Conservation (phyloP, 1,140 invertebrate species). For the Panagrolaimus sp. region DNA sequence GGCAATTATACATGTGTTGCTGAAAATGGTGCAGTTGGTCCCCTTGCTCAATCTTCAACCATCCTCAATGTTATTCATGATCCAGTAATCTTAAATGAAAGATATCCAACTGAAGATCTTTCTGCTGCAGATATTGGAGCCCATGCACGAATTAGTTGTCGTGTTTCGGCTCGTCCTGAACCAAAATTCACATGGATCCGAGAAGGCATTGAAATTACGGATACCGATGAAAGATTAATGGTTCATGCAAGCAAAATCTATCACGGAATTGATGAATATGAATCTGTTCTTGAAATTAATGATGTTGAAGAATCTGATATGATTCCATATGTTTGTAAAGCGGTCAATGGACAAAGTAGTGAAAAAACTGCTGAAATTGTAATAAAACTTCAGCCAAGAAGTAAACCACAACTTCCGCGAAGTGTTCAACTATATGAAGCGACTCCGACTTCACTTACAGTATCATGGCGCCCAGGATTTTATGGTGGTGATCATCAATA, state of each 20-base stretch:
- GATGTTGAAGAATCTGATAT: constrained; percentile 38
- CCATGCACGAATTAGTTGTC: constrained; percentile 32
- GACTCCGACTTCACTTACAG: constrained; percentile 27
- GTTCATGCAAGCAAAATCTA: constrained; percentile 19
- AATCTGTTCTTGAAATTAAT: constrained; percentile 35
- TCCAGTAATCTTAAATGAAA: constrained; percentile 35
- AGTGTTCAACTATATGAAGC: constrained; percentile 28
- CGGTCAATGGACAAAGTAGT: constrained; percentile 34
- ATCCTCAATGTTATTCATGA: constrained; percentile 31
- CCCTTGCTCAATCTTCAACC: background rate
- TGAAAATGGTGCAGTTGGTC: constrained; percentile 21
- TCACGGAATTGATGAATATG: constrained; percentile 33
- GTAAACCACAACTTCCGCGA: constrained; percentile 38
- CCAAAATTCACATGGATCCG: constrained; percentile 37
- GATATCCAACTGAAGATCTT: constrained; percentile 24
- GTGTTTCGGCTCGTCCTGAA: constrained; percentile 44
- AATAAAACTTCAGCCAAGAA: constrained; percentile 36
- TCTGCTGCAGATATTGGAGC: constrained; percentile 41
- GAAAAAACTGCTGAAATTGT: constrained; percentile 24
- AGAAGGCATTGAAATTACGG: constrained; percentile 36
- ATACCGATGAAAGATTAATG: constrained; percentile 19
- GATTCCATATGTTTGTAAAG: constrained; percentile 36
- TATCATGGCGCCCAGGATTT: constrained; percentile 47
- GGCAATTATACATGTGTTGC: constrained; percentile 44
- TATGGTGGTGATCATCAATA: constrained; percentile 43